Percentiles rank a stretch among this genome's conserved stretches.
These are phyloP conservation scores for Hippoglossus hippoglossus DNA, from an alignment of 2,797 vertebrate species.

Conservation along the genomic window DNA sequence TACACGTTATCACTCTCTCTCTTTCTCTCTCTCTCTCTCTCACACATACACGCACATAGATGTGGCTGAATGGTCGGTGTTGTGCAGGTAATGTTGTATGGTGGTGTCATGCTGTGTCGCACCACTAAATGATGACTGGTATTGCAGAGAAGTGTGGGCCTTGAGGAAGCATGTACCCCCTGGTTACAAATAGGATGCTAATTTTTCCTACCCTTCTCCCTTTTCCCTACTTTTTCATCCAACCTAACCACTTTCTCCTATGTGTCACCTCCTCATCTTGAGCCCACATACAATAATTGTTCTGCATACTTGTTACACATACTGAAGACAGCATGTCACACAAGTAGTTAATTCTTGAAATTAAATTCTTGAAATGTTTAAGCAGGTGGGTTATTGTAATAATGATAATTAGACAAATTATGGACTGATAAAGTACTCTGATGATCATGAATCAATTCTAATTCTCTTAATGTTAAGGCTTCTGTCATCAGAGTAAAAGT, in stretches of 20 bases:
- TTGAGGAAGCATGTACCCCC: conserved; percentile 48
- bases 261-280: conserved; percentile 31
- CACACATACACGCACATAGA: conserved; percentile 46
- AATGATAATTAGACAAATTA: background rate
- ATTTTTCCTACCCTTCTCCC: conserved; percentile 13
- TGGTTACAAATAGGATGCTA: conserved; percentile 49
- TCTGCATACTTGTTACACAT: background rate
- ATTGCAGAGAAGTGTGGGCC: conserved; percentile 68
- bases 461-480: background rate
- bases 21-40: background rate
- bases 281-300: conserved; percentile 60
- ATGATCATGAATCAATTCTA: conserved; percentile 9
- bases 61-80: conserved; percentile 77
- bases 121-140: conserved; percentile 70
- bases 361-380: background rate
- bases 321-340: background rate
- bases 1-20: background rate
- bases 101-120: conserved; percentile 76
- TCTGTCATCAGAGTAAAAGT: conserved; percentile 10
- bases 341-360: background rate
- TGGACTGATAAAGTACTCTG: conserved; percentile 12
- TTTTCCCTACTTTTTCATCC: background rate
- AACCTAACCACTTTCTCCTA: background rate
- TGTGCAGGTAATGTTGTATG: conserved; percentile 69
- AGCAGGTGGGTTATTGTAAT: background rate